These are phyloP conservation scores for Apodemia hepburni DNA, from an alignment of 2,888 invertebrate species.

Conservation along the genomic window DNA sequence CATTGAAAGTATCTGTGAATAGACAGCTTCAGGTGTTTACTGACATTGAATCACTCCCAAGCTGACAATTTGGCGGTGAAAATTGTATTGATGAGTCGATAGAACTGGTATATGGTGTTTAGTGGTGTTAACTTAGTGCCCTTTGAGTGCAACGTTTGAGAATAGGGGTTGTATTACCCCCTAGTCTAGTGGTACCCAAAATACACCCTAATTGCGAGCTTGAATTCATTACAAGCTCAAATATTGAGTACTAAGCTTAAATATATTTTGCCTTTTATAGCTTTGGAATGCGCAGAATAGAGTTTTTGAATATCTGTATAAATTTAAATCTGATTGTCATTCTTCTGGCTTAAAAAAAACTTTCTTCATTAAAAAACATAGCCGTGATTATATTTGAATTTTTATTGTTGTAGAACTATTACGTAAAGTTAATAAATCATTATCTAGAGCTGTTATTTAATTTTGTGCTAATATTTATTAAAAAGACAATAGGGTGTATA, in stretches of 20 bases:
- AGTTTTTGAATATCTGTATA: slow-evolving; percentile 56
- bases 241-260: slow-evolving; percentile 38
- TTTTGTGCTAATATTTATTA: background rate
- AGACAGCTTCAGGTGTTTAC: slow-evolving; percentile 55
- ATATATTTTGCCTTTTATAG: slow-evolving; percentile 50
- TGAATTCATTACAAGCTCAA: slow-evolving; percentile 2
- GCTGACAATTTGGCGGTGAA: slow-evolving; percentile 48
- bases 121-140: slow-evolving; percentile 77
- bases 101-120: slow-evolving; percentile 69
- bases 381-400: slow-evolving; percentile 1
- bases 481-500: background rate
- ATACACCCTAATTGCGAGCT: slow-evolving; percentile 33
- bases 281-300: slow-evolving; percentile 55
- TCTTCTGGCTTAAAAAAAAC: slow-evolving; percentile 36
- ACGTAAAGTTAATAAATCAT: background rate
- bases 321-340: slow-evolving; percentile 38
- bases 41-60: slow-evolving; percentile 60
- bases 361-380: background rate
- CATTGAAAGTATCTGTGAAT: slow-evolving; percentile 51
- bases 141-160: slow-evolving; percentile 54
- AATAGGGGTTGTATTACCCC: slow-evolving; percentile 38
- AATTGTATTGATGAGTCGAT: slow-evolving; percentile 56
- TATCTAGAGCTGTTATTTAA: slow-evolving; percentile 4
- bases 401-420: background rate
- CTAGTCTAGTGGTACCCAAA: slow-evolving; percentile 57